Evolutionary conservation across 2,797 vertebrate genomes (phyloP), one percentile per base, ranked within the genome.

Genomic region (Argentina silus): DNA sequence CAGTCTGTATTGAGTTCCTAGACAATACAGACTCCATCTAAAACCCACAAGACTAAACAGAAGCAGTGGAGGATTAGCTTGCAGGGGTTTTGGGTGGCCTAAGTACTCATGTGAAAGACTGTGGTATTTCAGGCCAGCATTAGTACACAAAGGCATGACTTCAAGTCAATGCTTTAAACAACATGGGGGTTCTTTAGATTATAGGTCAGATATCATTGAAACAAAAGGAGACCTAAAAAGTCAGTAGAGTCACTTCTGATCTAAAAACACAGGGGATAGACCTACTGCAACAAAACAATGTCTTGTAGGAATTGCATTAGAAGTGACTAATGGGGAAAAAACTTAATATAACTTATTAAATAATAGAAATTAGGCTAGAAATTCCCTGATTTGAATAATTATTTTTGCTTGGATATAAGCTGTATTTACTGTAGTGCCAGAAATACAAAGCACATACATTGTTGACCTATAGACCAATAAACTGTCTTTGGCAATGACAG

Each of bases 1-100:
- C 74, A 60, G 21, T 44, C 43, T 43, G 11, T 62, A 80, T 83
- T 8, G 67, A 83, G 55, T 14, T 78, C 66, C 36, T 61, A 36
- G 10, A 55, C 72, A 74, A 11, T 7, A 42, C 3, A 66, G 23
- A 61, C 59, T 48, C 42, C 47, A 48, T 17, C 23, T 5, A 61
- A 19, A 63, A 57, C 65, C 23, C 19, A 64, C 15, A 15, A 51
- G 68, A 67, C 55, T 43, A 45, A 66, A 50, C 51, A 45, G 67
- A 47, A 7, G 53, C 4, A 27, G 23, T 78, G 61, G 62, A 45
- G 63, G 69, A 77, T 27, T 51, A 59, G 1, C 57, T 69, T 19
- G 74, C 67, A 12, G 53, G 60, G 36, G 60, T 51, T 57, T 61
- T 7, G 15, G 23, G 44, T 23, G 61, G 21, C 48, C 62, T 21